Evolutionary conservation across 2,888 invertebrate species (phyloP).

Genomic region (Hydrotaea cyrtoneurina): DNA sequence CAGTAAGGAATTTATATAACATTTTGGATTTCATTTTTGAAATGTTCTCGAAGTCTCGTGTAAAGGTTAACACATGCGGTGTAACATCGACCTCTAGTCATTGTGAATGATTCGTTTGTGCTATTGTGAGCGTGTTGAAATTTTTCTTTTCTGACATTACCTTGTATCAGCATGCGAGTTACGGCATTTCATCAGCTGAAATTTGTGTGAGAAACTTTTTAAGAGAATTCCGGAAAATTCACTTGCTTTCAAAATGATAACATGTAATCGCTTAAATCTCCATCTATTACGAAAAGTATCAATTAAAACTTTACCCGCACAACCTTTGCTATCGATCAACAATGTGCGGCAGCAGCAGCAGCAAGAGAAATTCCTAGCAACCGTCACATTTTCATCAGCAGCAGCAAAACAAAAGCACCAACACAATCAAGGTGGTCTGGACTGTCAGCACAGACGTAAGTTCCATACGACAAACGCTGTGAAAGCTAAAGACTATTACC

Average conservation of each 20-base stretch:
- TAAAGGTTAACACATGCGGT: not conserved
- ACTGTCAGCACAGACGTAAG: conserved; percentile 68
- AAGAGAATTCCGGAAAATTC: conserved; percentile 22
- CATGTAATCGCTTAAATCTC: conserved; percentile 73
- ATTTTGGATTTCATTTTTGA: not conserved
- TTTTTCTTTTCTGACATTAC: conserved; percentile 14
- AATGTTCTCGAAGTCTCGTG: not conserved
- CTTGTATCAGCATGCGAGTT: conserved; percentile 73
- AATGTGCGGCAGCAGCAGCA: conserved; percentile 43
- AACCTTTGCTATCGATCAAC: conserved; percentile 44
- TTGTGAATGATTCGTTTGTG: conserved; percentile 45
- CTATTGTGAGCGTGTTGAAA: conserved; percentile 15
- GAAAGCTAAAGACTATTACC: conserved; percentile 91
- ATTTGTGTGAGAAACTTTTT: conserved; percentile 53
- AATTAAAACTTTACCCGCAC: conserved; percentile 69
- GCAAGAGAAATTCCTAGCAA: conserved; percentile 1
- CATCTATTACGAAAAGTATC: conserved; percentile 74
- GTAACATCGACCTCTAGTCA: conserved; percentile 22
- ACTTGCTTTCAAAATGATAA: conserved; percentile 74
- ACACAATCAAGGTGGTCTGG: conserved; percentile 25
- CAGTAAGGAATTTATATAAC: too few species aligned
- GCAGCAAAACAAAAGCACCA: too few species aligned
- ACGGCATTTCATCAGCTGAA: conserved; percentile 75
- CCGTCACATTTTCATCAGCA: not conserved
- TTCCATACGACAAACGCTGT: conserved; percentile 83